These are phyloP conservation scores for Lonchura striata DNA, from an alignment of 2,113 vertebrate species.

Conservation along the genomic window DNA sequence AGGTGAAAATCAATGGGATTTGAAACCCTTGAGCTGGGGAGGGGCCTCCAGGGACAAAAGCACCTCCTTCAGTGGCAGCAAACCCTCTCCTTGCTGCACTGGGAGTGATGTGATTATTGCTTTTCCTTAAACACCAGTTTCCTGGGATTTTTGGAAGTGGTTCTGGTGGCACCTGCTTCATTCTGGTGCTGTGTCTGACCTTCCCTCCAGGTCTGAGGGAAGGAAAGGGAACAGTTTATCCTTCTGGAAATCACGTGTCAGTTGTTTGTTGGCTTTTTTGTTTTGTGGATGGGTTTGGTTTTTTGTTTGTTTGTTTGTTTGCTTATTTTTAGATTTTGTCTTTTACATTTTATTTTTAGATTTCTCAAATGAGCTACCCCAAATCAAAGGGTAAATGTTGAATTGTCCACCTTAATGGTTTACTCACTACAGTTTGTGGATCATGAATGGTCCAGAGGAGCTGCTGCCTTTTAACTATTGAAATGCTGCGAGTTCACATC, in stretches of 20 bases:
- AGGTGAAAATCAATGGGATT: not conserved
- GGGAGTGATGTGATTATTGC: not conserved
- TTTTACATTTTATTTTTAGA: not conserved
- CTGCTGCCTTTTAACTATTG: not conserved
- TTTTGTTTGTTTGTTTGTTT: not conserved
- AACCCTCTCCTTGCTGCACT: fast-evolving
- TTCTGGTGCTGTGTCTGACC: not conserved
- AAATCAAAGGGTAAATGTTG: not conserved
- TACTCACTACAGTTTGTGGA: fast-evolving
- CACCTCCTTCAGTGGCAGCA: fast-evolving
- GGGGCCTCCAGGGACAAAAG: not conserved
- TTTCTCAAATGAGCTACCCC: not conserved
- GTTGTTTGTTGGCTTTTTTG: not conserved
- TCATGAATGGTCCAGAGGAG: not conserved
- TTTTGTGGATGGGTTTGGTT: not conserved
- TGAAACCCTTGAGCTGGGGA: not conserved
- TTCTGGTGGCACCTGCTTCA: not conserved
- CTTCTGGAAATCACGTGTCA: not conserved
- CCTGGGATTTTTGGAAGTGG: not conserved
- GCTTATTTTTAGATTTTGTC: not conserved
- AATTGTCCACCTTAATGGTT: not conserved
- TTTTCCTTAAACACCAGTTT: fast-evolving
- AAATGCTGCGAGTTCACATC: not conserved
- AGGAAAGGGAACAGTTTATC: not conserved
- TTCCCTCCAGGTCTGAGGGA: not conserved